Evolutionary conservation across 1,140 invertebrate species (phyloP).

Genomic region (Asbolus verrucosus): DNA sequence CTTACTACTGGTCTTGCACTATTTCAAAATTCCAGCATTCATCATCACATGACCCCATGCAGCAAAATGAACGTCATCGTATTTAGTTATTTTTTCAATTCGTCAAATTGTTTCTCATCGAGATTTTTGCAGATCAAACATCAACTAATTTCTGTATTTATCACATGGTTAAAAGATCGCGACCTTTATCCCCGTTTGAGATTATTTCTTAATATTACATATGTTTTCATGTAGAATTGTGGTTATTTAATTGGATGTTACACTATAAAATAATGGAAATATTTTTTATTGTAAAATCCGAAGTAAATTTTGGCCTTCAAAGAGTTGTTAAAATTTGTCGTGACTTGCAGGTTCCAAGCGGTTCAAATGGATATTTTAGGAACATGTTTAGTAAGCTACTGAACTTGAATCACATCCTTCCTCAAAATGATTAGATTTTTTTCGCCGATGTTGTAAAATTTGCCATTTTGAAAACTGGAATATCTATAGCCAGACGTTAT

Average conservation of each 20-base stretch:
- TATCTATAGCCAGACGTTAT: too few species aligned
- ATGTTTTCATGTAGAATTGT: constrained; percentile 13
- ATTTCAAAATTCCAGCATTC: too few species aligned
- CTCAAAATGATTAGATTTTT: not conserved
- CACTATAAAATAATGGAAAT: constrained; percentile 5
- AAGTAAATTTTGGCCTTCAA: constrained; percentile 2
- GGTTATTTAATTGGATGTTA: constrained; percentile 5
- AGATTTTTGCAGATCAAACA: too few species aligned
- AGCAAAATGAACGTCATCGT: too few species aligned
- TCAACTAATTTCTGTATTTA: not conserved
- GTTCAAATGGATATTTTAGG: not conserved
- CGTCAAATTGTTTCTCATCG: not conserved
- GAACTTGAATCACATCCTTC: not conserved
- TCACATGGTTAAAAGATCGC: constrained; percentile 17
- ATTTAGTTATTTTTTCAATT: too few species aligned
- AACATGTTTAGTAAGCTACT: too few species aligned
- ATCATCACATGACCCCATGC: too few species aligned
- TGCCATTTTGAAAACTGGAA: too few species aligned
- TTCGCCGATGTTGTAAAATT: too few species aligned
- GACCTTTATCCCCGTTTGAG: constrained; percentile 31
- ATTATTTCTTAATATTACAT: constrained; percentile 10
- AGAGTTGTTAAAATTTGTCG: constrained; percentile 18
- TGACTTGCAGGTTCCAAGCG: constrained; percentile 22
- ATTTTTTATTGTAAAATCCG: not conserved
- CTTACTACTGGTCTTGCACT: too few species aligned